These are phyloP conservation scores for Liposcelis brunnea DNA, from an alignment of 2,888 invertebrate genomes.

Conservation along the genomic window DNA sequence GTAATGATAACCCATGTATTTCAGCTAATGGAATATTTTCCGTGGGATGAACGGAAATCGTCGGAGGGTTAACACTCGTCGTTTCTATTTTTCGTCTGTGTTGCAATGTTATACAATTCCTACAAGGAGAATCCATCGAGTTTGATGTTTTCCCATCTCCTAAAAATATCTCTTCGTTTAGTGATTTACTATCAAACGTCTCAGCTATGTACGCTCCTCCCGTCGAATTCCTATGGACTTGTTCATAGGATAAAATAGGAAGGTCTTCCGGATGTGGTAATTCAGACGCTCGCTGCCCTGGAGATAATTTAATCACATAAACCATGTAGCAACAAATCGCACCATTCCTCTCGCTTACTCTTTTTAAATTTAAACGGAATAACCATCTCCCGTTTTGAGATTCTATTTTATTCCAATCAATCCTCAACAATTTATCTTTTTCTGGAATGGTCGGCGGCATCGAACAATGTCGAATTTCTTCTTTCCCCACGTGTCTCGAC, in stretches of 20 bases:
- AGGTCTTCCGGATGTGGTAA: constrained; percentile 51
- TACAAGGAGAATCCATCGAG: constrained; percentile 19
- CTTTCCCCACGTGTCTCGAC: constrained; percentile 52
- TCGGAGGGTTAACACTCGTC: not conserved
- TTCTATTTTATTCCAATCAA: constrained; percentile 28
- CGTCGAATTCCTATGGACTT: constrained; percentile 47
- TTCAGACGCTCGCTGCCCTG: constrained; percentile 42
- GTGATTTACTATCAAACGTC: constrained; percentile 52
- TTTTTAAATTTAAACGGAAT: constrained; percentile 55
- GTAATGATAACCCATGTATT: not conserved
- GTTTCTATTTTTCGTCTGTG: not conserved
- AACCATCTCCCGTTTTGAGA: constrained; percentile 43
- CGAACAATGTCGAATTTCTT: constrained; percentile 41
- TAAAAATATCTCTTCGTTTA: constrained; percentile 49
- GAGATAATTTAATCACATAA: constrained; percentile 53
- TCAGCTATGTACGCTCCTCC: constrained; percentile 73
- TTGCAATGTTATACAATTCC: not conserved
- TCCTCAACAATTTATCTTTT: constrained; percentile 31
- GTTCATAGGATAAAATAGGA: constrained; percentile 51
- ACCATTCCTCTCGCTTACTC: constrained; percentile 69
- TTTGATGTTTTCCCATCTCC: constrained; percentile 43
- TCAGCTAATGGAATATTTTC: not conserved
- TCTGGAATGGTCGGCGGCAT: constrained; percentile 59
- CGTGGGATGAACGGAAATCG: not conserved
- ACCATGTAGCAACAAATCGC: constrained; percentile 72